Evolutionary conservation across 2,797 vertebrate species (phyloP), one percentile per base, ranked within the genome.

Genomic region (Phaenicophaeus curvirostris): DNA sequence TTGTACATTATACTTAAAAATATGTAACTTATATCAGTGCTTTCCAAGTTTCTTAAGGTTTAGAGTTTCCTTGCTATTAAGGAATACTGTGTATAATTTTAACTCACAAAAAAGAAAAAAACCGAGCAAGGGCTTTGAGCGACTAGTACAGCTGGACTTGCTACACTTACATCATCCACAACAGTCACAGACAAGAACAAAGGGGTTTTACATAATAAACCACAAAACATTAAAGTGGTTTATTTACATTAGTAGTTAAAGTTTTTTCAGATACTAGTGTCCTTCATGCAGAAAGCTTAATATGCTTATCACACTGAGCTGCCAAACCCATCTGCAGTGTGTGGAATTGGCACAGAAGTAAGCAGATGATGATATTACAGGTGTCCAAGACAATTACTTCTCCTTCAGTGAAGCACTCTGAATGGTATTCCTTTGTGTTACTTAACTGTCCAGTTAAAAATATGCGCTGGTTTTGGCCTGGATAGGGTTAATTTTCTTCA

Each of bases 201-300:
- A 84, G 24, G 21, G 15, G 33, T 31, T 80, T 67, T 51, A 63
- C 61, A 68, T 48, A 66, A 88, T 5, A 37, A 90, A 89, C 18
- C 71, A 87, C 62, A 48, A 57, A 42, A 75, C 18, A 53, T 48
- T 51, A 33, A 59, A 72, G 35, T 46, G 25, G 17, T 93, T 81
- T 68, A 31, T 79, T 81, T 83, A 39, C 44, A 73, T 27, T 65
- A 21, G 30, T 33, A 12, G 25, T 54, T 48, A 71, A 85, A 55
- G 7, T 3, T 35, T 63, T 58, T 66, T 73, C 72, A 78, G 58
- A 80, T 58, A 57, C 30, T 7, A 8, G 13, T 4, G 8, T n/a
- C 53, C 63, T 93, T 76, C 54, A 54, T 19, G n/a, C 58, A 85
- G 66, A 91, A 95, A 92, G 31, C 42, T 58, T 87, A 80, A 68